Evolutionary conservation across 2,888 invertebrate genomes (phyloP), one percentile per base, ranked within the genome.

Genomic region (Hypselothyrea guttata): DNA sequence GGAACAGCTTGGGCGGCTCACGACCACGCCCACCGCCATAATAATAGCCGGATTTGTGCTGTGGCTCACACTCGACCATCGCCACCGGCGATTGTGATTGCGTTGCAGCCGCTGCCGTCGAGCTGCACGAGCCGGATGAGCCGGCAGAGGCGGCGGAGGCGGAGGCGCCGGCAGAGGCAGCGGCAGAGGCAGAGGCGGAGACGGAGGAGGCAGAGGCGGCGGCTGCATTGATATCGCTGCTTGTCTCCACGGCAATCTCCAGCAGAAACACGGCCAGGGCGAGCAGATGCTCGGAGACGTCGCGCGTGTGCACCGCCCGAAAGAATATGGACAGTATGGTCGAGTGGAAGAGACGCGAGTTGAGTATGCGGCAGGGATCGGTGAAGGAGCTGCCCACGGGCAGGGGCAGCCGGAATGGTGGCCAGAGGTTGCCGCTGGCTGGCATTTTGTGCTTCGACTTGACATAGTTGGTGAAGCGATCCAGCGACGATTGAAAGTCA

Each of bases 401-500:
- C 3, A 92, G 90, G 0, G 96, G 96, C 34, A 94, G 91, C 49
- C 95, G 91, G 88, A 94, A 96, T 0, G 97, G 96, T 38, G 96
- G 96, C 96, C 96, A 97, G 0, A 93, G 92, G 58, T 92, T 92
- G 1, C 91, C 91, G 60, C 91, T 91, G 31, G 90, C 90, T 38
- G 91, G 91, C 84, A 92, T 91, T 84, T 93, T 92, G 1, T 93
- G 92, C 42, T 92, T 91, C 69, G 92, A 92, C 58, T 92, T 92
- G 0, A 93, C 92, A 86, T 94, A 96, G 74, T 96, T 94, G 0
- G 95, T 94, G 88, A 95, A 98, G 79, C 98, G 92, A 90, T 99
- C 98, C 94, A 98, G 94, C 9, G 98, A 96, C 7, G 95, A 94
- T 90, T 98, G 98, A 90, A 97, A 98, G 89, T 99, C 98, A 65